Conservation (phyloP, 2,113 vertebrate species). For the Petaurus breviceps region DNA sequence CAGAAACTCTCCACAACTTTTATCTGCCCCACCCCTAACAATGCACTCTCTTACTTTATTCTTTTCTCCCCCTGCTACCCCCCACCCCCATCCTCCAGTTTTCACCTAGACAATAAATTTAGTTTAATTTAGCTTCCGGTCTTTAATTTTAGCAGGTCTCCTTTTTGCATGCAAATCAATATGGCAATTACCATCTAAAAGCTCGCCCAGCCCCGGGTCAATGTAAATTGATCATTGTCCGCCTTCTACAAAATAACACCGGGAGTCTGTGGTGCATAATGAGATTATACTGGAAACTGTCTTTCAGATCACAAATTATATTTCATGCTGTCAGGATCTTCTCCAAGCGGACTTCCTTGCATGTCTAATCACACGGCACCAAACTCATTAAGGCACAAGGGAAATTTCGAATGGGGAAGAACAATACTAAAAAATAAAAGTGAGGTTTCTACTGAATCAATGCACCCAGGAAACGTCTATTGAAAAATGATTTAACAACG, state of each 20-base stretch:
- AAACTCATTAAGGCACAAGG: conserved; percentile 45
- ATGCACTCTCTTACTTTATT: conserved; percentile 52
- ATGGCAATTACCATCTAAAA: conserved; percentile 93
- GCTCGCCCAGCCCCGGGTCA: conserved; percentile 90
- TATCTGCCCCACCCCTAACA: conserved; percentile 54
- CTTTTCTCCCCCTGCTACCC: conserved; percentile 7
- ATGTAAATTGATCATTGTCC: conserved; percentile 93
- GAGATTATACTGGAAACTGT: conserved; percentile 91
- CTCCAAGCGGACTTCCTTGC: conserved; percentile 82
- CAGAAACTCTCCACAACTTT: conserved; percentile 19
- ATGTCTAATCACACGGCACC: conserved; percentile 74
- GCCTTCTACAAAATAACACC: conserved; percentile 91
- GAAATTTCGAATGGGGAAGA: conserved; percentile 20
- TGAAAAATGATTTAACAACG: neutral
- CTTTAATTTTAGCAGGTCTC: conserved; percentile 89
- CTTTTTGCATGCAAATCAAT: conserved; percentile 92
- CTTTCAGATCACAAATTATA: conserved; percentile 90
- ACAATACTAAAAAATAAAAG: conserved; percentile 23
- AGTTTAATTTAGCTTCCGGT: conserved; percentile 90
- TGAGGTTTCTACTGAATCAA: neutral
- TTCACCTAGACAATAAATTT: conserved; percentile 89
- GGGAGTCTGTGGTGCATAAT: conserved; percentile 91
- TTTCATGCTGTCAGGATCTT: conserved; percentile 88
- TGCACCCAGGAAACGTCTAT: conserved; percentile 13
- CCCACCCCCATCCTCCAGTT: conserved; percentile 81